A percentile compares a stretch with the other conserved stretches of the same genome.
These are phyloP conservation scores for Nerophis ophidion DNA, from an alignment of 2,113 vertebrate species.

Conservation along the genomic window DNA sequence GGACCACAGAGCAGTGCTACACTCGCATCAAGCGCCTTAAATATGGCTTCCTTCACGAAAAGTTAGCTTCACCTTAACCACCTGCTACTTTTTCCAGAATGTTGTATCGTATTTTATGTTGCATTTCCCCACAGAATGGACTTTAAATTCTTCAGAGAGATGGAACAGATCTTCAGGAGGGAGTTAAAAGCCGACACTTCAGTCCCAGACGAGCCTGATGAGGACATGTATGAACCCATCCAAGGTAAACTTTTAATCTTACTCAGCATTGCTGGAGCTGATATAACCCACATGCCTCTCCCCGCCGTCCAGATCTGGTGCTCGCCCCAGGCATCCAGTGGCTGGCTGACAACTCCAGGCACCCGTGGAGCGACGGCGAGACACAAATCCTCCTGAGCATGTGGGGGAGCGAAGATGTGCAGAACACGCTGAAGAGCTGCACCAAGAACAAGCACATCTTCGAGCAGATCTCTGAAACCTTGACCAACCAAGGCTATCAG, in stretches of 20 bases:
- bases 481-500: slow-evolving; percentile 57
- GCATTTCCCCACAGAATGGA: slow-evolving; percentile 48
- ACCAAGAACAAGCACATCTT: slow-evolving; percentile 68
- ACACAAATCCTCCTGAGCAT: slow-evolving; percentile 61
- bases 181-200: slow-evolving; percentile 34
- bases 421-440: slow-evolving; percentile 60
- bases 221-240: slow-evolving; percentile 11
- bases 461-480: slow-evolving; percentile 58
- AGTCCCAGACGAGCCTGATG: slow-evolving; percentile 33
- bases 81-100: neutral
- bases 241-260: neutral
- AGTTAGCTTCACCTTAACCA: slow-evolving; percentile 35
- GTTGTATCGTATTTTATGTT: neutral
- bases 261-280: neutral
- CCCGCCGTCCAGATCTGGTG: neutral
- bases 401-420: slow-evolving; percentile 64
- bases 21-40: slow-evolving; percentile 70
- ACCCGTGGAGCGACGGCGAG: slow-evolving; percentile 62
- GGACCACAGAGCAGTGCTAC: slow-evolving; percentile 69
- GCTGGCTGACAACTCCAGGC: slow-evolving; percentile 52
- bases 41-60: slow-evolving; percentile 63
- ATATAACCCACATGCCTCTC: too few relatives aligned
- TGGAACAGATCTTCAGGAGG: slow-evolving; percentile 59
- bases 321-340: slow-evolving; percentile 31
- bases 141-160: slow-evolving; percentile 63